These are phyloP conservation scores for Eurosta solidaginis DNA, from an alignment of 1,140 invertebrate species.

Conservation along the genomic window DNA sequence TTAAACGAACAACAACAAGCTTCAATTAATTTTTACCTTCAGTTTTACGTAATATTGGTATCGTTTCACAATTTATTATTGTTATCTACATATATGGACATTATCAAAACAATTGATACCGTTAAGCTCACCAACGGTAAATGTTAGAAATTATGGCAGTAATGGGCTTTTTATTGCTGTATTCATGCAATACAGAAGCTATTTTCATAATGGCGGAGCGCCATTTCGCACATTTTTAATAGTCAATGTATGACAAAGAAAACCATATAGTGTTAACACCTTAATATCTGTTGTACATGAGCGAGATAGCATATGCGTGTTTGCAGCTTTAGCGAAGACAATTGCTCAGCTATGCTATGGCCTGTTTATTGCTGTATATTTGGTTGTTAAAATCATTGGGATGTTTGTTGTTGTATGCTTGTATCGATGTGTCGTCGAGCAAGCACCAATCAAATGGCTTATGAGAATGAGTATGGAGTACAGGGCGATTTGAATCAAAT, in stretches of 20 bases:
- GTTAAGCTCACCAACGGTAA: neutral
- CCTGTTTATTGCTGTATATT: neutral
- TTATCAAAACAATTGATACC: no score
- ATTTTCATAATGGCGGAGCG: neutral
- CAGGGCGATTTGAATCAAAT: neutral
- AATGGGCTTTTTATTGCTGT: constrained; percentile 17
- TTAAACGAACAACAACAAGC: no score
- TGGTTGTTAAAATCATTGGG: neutral
- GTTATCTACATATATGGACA: no score
- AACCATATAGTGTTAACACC: no score
- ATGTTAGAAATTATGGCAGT: constrained; percentile 15
- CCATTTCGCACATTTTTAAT: no score
- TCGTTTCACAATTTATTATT: no score
- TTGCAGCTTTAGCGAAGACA: neutral
- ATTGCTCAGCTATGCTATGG: neutral
- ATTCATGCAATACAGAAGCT: neutral
- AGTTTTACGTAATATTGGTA: no score
- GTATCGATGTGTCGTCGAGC: neutral
- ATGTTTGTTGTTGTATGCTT: neutral
- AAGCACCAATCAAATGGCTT: constrained; percentile 12
- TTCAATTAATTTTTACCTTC: no score
- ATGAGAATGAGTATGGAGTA: neutral
- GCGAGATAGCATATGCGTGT: neutral
- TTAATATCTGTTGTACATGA: neutral
- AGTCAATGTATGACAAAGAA: no score